A percentile compares a stretch with the other conserved stretches of the same genome.
phyloP scores from a whole-genome alignment of 2,888 invertebrate species.

The Syrphus vitripennis region DNA sequence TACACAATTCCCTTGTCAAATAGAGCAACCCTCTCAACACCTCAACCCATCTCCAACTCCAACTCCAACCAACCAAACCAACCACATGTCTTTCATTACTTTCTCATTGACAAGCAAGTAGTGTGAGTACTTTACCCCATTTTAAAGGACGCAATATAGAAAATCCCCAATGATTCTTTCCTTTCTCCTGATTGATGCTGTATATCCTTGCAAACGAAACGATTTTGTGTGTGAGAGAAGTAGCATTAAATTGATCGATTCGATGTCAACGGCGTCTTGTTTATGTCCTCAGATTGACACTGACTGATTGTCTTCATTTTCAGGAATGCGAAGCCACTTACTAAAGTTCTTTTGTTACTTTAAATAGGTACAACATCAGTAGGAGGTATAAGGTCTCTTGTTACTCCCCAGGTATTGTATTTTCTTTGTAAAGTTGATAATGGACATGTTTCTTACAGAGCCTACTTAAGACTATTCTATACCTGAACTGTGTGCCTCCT shows the following conservation, averaged over 20 bases:
- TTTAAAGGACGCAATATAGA: constrained; percentile 16
- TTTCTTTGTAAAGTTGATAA: constrained; percentile 1
- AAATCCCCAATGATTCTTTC: constrained; percentile 11
- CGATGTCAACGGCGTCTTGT: constrained; percentile 47
- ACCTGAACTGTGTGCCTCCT: constrained; percentile 3
- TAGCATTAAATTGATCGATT: constrained; percentile 59
- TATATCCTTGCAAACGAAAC: not conserved
- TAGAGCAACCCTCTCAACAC: not conserved
- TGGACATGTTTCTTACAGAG: constrained; percentile 14
- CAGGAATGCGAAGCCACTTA: not conserved
- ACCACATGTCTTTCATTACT: constrained; percentile 28
- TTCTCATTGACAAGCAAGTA: constrained; percentile 9
- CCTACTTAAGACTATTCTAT: constrained; percentile 8
- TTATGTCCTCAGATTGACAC: constrained; percentile 58
- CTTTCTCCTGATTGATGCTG: constrained; percentile 29
- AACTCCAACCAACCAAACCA: not conserved
- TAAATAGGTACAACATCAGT: not conserved
- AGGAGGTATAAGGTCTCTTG: not conserved
- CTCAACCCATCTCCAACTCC: not conserved
- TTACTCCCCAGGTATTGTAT: not conserved
- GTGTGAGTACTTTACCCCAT: constrained; percentile 2
- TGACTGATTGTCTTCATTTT: constrained; percentile 43
- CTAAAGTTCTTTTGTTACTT: constrained; percentile 12
- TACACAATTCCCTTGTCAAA: constrained; percentile 4
- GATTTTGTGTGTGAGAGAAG: not conserved